Evolutionary conservation across 2,888 invertebrate genomes (phyloP), one percentile per base, ranked within the genome.

Genomic region (Cheilosia scutellata): DNA sequence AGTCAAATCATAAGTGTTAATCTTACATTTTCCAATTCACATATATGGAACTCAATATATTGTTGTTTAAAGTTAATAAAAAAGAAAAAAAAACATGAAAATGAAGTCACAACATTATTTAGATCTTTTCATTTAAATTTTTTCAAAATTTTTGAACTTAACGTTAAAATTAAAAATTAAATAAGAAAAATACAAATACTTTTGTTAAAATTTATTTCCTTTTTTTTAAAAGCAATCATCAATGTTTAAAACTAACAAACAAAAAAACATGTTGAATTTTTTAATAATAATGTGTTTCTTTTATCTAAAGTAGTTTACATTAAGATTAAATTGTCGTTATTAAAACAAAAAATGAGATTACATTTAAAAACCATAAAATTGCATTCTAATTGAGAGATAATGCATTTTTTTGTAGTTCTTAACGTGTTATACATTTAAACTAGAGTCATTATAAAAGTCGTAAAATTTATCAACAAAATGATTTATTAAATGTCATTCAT

Each of bases 401-500:
- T 63, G 63, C 68, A 79, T 76, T 84, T 75, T 75, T 82, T 82
- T 86, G 82, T 82, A 86, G 82, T 77, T 80, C 82, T 86, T 72
- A 76, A 82, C 82, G 86, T 86, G 82, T 86, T 86, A 77, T 86
- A 76, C 82, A 77, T 77, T 86, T 57, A 40, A 76, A 82, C 72
- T 86, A 82, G 77, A 82, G 63, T 80, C 86, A 86, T 72, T 82
- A 70, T 86, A 63, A 76, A 86, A 83, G 49, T 83, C 66, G 72
- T 78, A 66, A 72, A 44, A 72, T 78, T 83, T 83, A 78, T 77
- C 68, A 82, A 63, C n/a, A 71, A 86, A 76, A 86, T 80, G 72
- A 86, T 86, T 86, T 86, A 76, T 68, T 86, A 72, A 84, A 76
- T 86, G 86, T 86, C 80, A 86, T 86, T 86, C 72, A 82, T 72